Evolutionary conservation across 2,888 invertebrate species (phyloP).

Genomic region (Ophion ventricosus): DNA sequence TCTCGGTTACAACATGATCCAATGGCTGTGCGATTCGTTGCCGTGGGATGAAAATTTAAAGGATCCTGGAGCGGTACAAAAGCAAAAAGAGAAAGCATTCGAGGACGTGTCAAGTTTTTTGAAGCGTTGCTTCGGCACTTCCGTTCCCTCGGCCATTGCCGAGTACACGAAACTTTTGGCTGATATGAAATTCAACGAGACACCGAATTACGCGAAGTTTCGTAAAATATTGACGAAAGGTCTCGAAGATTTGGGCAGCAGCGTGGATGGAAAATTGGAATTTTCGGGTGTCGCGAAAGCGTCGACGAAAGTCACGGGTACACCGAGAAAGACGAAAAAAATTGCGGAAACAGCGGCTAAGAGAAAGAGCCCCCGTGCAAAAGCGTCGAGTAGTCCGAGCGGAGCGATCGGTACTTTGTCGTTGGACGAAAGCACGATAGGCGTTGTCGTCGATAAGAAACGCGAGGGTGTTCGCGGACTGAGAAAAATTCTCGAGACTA

Average conservation of each 20-base stretch:
- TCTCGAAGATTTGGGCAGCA: constrained; percentile 86
- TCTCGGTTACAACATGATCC: constrained; percentile 95
- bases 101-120: constrained; percentile 84
- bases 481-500: constrained; percentile 72
- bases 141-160: constrained; percentile 79
- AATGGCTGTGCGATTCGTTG: constrained; percentile 93
- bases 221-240: constrained; percentile 87
- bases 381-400: constrained; percentile 49
- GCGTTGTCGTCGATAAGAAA: constrained; percentile 76
- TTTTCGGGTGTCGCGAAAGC: constrained; percentile 80
- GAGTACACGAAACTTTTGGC: constrained; percentile 88
- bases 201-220: constrained; percentile 90
- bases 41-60: constrained; percentile 92
- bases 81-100: constrained; percentile 89
- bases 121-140: constrained; percentile 81
- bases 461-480: constrained; percentile 74
- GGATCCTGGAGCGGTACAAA: constrained; percentile 87
- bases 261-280: constrained; percentile 86
- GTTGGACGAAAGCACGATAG: constrained; percentile 76
- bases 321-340: constrained; percentile 53
- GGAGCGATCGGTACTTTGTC: constrained; percentile 26
- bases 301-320: constrained; percentile 39
- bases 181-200: constrained; percentile 88
- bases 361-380: constrained; percentile 64
- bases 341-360: constrained; percentile 34